Evolutionary conservation across 1,140 invertebrate species (phyloP), one percentile per base, ranked within the genome.

Genomic region (roundworm (Caenorhabditis elegans)): DNA sequence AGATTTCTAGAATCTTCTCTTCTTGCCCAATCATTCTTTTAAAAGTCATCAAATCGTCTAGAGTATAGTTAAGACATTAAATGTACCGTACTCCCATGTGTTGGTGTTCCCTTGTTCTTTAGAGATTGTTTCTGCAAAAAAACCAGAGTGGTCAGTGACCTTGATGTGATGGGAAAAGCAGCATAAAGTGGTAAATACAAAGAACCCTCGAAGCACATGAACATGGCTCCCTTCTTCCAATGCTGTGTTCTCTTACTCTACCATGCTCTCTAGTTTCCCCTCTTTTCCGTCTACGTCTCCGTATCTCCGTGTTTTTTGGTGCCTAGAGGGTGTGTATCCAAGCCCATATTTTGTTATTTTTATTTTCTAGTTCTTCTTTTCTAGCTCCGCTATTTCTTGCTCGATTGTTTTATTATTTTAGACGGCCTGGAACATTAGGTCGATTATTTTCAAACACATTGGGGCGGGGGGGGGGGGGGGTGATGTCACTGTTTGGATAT

Each of bases 141-240:
- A n/a, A n/a, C n/a, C n/a, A n/a, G 19, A 17, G 28, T 51, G 49
- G 49, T 51, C 49, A 51, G 19, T 24, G 49, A 51, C 49, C 49
- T 24, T 48, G 17, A 48, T n/a, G 26, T 10, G 4, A 26, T 19
- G 8, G 26, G 22, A 53, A 53, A 26, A 15, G 10, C 13, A 53
- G 26, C 10, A 22, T 10, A 11, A 60, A 60, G 53, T 60, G 53
- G 53, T 60, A 60, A 60, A 60, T 28, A 60, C 53, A 60, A 34
- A 70, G 60, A 70, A 70, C 34, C 60, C 39, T 70, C 34, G 60
- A 70, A 70, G 60, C 22, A 70, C 60, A 70, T 8, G 26, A n/a
- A 48, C 0, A 48, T 17, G 5, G 1, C 60, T 22, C n/a, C 60
- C n/a, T 11, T 24, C 60, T 43, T 10, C 22, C 34, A 3, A 39